Base-by-base conservation (phyloP, 1,140 invertebrate species). In the Hetaerina americana region DNA sequence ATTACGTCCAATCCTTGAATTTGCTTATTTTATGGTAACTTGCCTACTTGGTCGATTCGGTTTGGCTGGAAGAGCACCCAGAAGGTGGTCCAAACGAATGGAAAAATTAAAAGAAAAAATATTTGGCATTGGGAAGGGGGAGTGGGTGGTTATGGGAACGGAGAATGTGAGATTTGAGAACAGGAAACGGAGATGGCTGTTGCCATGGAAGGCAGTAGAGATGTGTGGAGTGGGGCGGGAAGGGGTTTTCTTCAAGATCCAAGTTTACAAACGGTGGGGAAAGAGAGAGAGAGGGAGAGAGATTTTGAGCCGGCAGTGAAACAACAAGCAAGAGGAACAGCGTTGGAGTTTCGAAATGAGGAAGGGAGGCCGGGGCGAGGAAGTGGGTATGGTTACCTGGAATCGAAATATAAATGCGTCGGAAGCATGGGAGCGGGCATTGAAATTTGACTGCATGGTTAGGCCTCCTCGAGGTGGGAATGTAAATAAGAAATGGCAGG, bases 281-380 rank as follows among this genome's bases (percentile, higher is more conserved):
- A n/a, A n/a, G n/a, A n/a, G n/a, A n/a, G n/a, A n/a, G n/a, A n/a
- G n/a, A n/a, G n/a, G n/a, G 66, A 68, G 24, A 25, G 6, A 1
- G 29, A 70, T 18, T 18, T 27, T 27, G 68, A 26, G 10, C 8
- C 6, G 68, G 68, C 5, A 28, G 18, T 18, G 69, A 40, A 22
- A 27, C n/a, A 70, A 24, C 26, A 25, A 40, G 24, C 22, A 27
- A 40, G 5, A 25, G 69, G 22, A n/a, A n/a, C 5, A 6, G 68
- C 18, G 8, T n/a, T 6, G 69, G n/a, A n/a, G 69, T 57, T 57
- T 12, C 40, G 40, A 57, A 57, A 57, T 1, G 2, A 74, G 70
- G 69, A 72, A 70, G 69, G 69, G 72, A 75, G 28, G 71, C 40
- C 66, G 71, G 27, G 70, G 57, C 25, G 66, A 66, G 25, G 29